Evolutionary conservation across 2,113 vertebrate species (phyloP).

Genomic region (Onychostoma macrolepis): DNA sequence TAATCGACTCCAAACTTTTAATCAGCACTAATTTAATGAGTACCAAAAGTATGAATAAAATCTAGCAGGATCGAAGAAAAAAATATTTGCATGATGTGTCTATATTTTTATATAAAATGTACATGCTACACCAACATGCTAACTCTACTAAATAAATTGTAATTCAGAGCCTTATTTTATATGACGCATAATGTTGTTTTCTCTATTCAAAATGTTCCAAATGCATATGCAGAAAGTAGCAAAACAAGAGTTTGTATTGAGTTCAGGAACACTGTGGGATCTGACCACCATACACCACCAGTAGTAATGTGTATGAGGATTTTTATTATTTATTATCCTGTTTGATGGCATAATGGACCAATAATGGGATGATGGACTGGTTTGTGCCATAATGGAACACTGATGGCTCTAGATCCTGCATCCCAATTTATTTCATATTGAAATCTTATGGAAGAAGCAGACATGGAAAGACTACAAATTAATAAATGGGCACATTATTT

Average conservation of each 20-base stretch:
- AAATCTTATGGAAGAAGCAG: constrained; percentile 33
- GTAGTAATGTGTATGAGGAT: not conserved
- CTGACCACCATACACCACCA: not conserved
- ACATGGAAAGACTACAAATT: constrained; percentile 8
- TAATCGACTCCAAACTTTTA: too few relatives aligned
- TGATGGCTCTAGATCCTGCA: constrained; percentile 32
- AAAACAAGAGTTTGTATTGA: not conserved
- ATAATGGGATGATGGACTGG: constrained; percentile 18
- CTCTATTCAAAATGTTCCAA: not conserved
- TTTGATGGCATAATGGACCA: constrained; percentile 34
- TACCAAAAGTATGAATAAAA: not conserved
- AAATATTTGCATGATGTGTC: too few relatives aligned
- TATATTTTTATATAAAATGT: too few relatives aligned
- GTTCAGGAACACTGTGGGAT: not conserved
- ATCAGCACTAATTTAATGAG: too few relatives aligned
- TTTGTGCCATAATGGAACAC: constrained; percentile 24
- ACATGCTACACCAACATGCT: not conserved
- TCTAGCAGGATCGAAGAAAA: not conserved
- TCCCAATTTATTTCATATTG: constrained; percentile 27
- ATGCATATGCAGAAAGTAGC: not conserved
- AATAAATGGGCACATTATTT: constrained; percentile 7
- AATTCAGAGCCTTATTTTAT: not conserved
- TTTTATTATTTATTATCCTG: constrained; percentile 24
- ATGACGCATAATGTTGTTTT: not conserved
- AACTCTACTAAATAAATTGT: not conserved